Base-by-base conservation (phyloP, 2,797 vertebrate species). In the Epinephelus coioides region DNA sequence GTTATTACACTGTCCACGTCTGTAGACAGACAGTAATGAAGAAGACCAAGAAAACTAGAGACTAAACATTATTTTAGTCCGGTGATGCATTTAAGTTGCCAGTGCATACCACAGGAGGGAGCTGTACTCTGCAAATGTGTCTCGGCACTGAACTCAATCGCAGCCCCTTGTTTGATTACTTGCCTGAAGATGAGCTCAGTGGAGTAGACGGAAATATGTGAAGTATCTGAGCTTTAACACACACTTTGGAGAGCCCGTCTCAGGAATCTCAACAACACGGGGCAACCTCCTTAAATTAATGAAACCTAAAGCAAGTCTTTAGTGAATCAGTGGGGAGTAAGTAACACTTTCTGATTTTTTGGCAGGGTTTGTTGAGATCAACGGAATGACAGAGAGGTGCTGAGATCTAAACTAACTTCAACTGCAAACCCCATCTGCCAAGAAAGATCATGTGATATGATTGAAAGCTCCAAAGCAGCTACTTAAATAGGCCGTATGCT, bases 61-160 rank as follows among this genome's bases (percentile, higher is more conserved):
- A 13, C 1, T 0, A 59, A 19, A 25, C 43, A 27, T 17, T 18
- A 0, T 27, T 34, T 59, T 51, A 18, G 50, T 3, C 15, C 6
- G 2, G 27, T 59, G 14, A 25, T 60, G 38, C 2, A 13, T 55
- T 34, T 25, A 13, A n/a, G 19, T 49, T 83, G 21, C 56, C 21
- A 8, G 7, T 47, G 25, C 73, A 2, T 0, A 75, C 93, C 93
- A 94, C 92, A 84, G 1, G 94, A 78, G 88, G 92, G 92, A 62
- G 92, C 92, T 84, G 55, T 55, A 61, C 64, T 68, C 81, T 67
- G n/a, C 51, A 50, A 79, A 73, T 65, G 25, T 38, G 50, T 51
- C 34, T 72, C 34, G 2, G 50, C n/a, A 62, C 6, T 79, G 23
- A 81, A 27, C 44, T 40, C 25, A 69, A 17, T 67, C 40, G 18